These are phyloP conservation scores for Perognathus longimembris DNA, from an alignment of 2,113 vertebrate species.

Conservation along the genomic window DNA sequence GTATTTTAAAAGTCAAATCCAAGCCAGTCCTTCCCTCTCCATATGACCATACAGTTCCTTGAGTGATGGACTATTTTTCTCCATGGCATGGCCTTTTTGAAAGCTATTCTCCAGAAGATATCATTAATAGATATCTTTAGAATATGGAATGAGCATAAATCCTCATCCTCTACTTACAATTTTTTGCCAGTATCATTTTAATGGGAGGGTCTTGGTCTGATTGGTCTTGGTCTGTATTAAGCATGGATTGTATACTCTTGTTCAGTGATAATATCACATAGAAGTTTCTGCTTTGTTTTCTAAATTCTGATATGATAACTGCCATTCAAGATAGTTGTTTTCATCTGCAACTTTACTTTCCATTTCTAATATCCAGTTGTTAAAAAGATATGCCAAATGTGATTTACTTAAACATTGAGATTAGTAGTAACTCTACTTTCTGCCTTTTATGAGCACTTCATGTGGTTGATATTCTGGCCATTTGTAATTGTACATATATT, in stretches of 20 bases:
- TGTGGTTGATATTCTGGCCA: neutral
- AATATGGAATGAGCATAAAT: neutral
- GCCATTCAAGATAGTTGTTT: neutral
- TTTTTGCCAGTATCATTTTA: conserved; percentile 1
- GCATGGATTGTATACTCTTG: neutral
- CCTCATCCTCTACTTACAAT: neutral
- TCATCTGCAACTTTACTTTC: neutral
- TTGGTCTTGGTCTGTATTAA: neutral
- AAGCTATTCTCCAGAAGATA: neutral
- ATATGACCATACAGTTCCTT: neutral
- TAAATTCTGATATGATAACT: neutral
- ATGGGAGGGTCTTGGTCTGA: neutral
- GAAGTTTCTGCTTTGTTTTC: neutral
- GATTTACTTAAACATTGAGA: conserved; percentile 34
- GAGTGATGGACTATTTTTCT: neutral
- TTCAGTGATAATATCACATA: conserved; percentile 13
- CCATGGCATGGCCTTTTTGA: neutral
- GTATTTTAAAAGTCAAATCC: neutral
- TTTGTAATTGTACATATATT: neutral
- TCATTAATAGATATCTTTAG: neutral
- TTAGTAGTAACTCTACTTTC: neutral
- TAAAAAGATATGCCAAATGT: neutral
- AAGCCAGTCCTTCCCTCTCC: neutral
- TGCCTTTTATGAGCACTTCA: conserved; percentile 41
- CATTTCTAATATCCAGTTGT: neutral